phyloP scores from a whole-genome alignment of 2,888 invertebrate species.

The Xestia c-nigrum region DNA sequence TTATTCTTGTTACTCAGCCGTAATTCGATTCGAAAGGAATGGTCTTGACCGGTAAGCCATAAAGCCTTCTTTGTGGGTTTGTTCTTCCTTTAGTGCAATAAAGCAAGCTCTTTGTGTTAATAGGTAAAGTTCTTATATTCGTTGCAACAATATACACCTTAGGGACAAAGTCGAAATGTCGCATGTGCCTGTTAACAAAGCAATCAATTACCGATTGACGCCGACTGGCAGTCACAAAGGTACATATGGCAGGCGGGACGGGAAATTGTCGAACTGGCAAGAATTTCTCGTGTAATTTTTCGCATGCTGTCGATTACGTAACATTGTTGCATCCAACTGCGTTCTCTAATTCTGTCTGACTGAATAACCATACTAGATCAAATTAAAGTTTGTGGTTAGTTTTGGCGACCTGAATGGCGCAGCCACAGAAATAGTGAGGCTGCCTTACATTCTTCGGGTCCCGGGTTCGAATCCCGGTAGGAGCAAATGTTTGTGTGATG shows the following conservation, averaged over 20 bases:
- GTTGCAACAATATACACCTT: background rate
- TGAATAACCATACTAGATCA: background rate
- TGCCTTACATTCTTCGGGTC: no score
- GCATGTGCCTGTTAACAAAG: conserved; percentile 5
- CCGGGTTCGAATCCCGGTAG: no score
- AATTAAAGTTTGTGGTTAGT: background rate
- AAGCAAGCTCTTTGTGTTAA: background rate
- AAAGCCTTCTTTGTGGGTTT: no score
- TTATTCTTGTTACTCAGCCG: background rate
- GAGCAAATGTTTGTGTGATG: no score
- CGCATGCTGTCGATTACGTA: background rate
- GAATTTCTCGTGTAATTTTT: conserved; percentile 5
- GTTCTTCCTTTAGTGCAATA: conserved; percentile 1
- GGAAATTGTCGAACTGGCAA: background rate
- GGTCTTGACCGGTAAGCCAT: background rate
- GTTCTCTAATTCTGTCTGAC: background rate
- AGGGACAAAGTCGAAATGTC: background rate
- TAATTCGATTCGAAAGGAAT: background rate
- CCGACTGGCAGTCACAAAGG: background rate
- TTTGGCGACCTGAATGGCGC: no score
- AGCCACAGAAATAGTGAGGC: no score
- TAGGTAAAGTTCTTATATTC: background rate
- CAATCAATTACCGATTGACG: background rate
- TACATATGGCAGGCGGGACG: background rate
- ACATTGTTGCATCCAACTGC: background rate